phyloP scores from a whole-genome alignment of 2,797 vertebrate genomes.

The Danio aesculapii region DNA sequence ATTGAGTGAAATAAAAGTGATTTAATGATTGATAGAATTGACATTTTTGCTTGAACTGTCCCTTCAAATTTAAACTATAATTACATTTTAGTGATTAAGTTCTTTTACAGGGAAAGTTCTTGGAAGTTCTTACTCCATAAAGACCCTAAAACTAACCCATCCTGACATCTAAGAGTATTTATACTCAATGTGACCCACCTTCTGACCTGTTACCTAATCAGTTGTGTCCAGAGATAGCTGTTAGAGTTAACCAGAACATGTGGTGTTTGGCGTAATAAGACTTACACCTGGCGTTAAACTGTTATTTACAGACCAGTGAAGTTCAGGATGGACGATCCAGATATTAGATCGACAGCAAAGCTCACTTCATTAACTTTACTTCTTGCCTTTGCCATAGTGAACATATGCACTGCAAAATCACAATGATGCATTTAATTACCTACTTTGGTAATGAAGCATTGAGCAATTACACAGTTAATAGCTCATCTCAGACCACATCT shows the following conservation, averaged over 20 bases:
- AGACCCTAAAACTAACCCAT: slow-evolving; percentile 15
- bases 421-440: slow-evolving; percentile 1
- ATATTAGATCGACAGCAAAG: background rate
- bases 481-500: slow-evolving; percentile 19
- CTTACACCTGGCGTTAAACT: slow-evolving; percentile 24
- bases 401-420: slow-evolving; percentile 22
- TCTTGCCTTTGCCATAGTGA: slow-evolving; percentile 11
- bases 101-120: background rate
- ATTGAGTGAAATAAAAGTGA: background rate
- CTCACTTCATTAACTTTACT: slow-evolving; percentile 17
- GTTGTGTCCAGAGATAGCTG: slow-evolving; percentile 31
- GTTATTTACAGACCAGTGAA: slow-evolving; percentile 16
- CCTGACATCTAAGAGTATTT: slow-evolving; percentile 34
- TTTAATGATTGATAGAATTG: background rate
- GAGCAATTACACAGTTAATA: slow-evolving; percentile 28
- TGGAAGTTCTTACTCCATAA: background rate
- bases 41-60: background rate
- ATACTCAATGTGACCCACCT: slow-evolving; percentile 53
- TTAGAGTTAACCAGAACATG: slow-evolving; percentile 31
- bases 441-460: slow-evolving; percentile 29
- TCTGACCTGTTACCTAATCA: slow-evolving; percentile 43
- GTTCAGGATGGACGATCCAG: background rate
- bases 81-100: background rate
- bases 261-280: background rate
- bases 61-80: background rate